Evolutionary conservation across 2,113 vertebrate species (phyloP).

Genomic region (Genyomyrus donnyi): DNA sequence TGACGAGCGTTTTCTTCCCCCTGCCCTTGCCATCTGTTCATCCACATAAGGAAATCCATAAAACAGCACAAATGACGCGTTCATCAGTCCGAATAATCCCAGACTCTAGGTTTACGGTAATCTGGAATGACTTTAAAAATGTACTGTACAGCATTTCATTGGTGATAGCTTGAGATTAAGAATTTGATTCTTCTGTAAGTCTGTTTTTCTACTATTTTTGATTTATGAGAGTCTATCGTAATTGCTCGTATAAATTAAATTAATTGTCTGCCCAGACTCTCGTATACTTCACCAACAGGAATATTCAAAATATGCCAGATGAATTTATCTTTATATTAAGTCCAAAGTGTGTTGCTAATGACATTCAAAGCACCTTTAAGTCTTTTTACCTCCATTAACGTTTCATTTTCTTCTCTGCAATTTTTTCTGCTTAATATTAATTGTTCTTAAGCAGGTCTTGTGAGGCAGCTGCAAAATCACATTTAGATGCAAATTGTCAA

Average conservation of each 20-base stretch:
- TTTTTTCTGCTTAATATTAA: background rate
- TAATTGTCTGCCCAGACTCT: background rate
- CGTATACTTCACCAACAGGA: background rate
- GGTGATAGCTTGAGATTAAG: background rate
- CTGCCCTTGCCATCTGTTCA: background rate
- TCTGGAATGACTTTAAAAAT: background rate
- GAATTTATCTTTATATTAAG: background rate
- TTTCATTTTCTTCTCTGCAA: background rate
- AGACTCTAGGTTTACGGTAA: background rate
- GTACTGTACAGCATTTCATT: background rate
- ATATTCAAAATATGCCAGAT: background rate
- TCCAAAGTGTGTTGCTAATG: background rate
- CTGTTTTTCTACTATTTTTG: background rate
- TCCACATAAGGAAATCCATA: background rate
- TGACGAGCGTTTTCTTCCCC: background rate
- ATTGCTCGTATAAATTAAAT: background rate
- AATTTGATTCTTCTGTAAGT: background rate
- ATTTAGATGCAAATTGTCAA: constrained; percentile 13
- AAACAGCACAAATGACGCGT: background rate
- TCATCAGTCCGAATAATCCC: background rate
- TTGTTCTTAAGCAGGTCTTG: background rate
- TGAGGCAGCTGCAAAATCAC: background rate
- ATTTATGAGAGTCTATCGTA: background rate
- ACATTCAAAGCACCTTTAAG: background rate
- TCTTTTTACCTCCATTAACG: background rate